Base-by-base conservation (phyloP, 2,797 vertebrate species). In the Remorina albescens region DNA sequence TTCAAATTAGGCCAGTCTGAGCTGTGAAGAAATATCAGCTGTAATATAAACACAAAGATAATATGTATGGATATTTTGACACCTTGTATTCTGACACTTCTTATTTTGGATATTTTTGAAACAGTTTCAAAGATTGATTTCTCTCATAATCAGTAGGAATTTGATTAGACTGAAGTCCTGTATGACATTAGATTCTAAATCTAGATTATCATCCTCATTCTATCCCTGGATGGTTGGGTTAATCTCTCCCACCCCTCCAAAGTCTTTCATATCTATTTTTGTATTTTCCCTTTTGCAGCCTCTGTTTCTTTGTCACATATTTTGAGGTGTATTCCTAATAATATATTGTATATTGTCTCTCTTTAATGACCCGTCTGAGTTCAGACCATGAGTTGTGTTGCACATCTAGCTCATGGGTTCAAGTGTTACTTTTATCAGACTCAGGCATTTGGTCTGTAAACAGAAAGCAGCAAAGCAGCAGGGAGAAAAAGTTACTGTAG, bases 371-470 rank as follows among this genome's bases (percentile, higher is more conserved):
- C n/a, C n/a, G n/a, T n/a, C n/a, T n/a, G n/a, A n/a, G n/a, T n/a
- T n/a, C n/a, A 18, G 21, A 13, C 41, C 50, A 26, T 58, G 42
- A 28, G 42, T 42, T 47, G 72, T 55, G 44, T 68, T 77, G 81
- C 60, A 55, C 42, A 18, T 74, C 32, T 76, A 71, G 87, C 76
- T 50, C 23, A 71, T 56, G 62, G 57, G n/a, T 63, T 80, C 23
- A 28, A 53, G 39, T 67, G 60, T 85, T 74, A 83, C 73, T 79
- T 70, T 82, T 79, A 82, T 64, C 60, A 39, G 59, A 60, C 67
- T 61, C 18, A 54, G 57, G 49, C 60, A 57, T 76, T 80, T 64
- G 50, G 62, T 71, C 75, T 65, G 60, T 76, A 50, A 79, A 78
- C 60, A 68, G 63, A 72, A 65, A 76, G 64, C 67, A 69, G 62